Evolutionary conservation across 1,140 invertebrate species (phyloP).

Genomic region (Calliopsis andreniformis): DNA sequence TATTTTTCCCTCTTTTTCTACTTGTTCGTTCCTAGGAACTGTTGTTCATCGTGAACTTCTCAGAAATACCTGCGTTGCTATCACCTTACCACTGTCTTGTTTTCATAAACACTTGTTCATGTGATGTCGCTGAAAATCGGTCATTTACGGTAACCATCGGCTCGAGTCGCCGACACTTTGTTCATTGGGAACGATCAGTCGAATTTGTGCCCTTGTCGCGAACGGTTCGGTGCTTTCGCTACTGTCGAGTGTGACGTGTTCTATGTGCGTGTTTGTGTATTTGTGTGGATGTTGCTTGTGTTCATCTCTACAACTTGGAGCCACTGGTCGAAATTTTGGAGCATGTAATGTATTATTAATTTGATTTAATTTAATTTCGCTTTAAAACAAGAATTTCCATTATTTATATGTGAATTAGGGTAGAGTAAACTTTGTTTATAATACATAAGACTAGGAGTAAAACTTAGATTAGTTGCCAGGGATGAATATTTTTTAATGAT

Average conservation of each 20-base stretch:
- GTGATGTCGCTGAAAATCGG: slow-evolving; percentile 19
- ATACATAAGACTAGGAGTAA: too few species aligned
- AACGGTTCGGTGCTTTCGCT: background rate
- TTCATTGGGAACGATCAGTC: slow-evolving; percentile 19
- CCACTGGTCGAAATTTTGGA: background rate
- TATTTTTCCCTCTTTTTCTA: background rate
- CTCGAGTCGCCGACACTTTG: slow-evolving; percentile 5
- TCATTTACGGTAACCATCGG: slow-evolving; percentile 21
- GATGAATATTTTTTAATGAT: too few species aligned
- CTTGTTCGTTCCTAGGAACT: background rate
- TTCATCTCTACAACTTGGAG: too few species aligned
- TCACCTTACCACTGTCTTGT: background rate
- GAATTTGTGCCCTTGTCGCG: background rate
- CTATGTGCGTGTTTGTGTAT: background rate
- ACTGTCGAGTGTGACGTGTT: background rate
- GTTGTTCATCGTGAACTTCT: background rate
- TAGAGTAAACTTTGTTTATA: too few species aligned
- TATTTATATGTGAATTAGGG: too few species aligned
- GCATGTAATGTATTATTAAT: background rate
- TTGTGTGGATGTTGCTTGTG: too few species aligned
- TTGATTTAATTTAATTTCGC: background rate
- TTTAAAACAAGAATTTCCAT: too few species aligned
- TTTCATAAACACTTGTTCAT: background rate
- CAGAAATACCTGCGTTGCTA: background rate
- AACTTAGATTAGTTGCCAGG: too few species aligned